Percentiles rank a stretch among this genome's conserved stretches.
Conservation (phyloP, 2,797 vertebrate species). For the Remorina albescens region DNA sequence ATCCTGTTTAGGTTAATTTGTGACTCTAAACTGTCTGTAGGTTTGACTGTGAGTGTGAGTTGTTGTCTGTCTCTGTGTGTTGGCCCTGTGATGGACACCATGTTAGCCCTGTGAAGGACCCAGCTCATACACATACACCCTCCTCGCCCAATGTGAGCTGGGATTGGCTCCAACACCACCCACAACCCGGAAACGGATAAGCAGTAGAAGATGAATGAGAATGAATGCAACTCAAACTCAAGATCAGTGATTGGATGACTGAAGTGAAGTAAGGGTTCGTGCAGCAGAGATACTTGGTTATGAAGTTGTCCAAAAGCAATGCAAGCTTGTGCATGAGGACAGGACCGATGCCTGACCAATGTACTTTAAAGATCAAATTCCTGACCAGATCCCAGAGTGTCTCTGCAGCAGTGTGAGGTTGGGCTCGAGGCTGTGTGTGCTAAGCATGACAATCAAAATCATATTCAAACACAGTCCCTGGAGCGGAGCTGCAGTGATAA, state of each 20-base stretch:
- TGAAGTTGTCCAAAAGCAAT: background rate
- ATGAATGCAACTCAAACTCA: conserved; percentile 27
- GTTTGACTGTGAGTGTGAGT: too few species aligned
- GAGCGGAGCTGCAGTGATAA: conserved; percentile 24
- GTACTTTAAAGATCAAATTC: conserved; percentile 67
- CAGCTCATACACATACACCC: too few species aligned
- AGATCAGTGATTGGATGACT: conserved; percentile 3
- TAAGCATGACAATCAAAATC: conserved; percentile 66
- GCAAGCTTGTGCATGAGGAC: conserved; percentile 24
- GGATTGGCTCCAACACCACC: too few species aligned
- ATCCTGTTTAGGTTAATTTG: too few species aligned
- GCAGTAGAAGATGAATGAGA: too few species aligned
- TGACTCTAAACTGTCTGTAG: too few species aligned
- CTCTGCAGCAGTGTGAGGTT: conserved; percentile 8
- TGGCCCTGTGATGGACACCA: too few species aligned
- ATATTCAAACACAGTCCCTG: conserved; percentile 46
- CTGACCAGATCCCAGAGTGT: conserved; percentile 30
- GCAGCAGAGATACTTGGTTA: background rate
- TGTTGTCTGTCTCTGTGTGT: too few species aligned
- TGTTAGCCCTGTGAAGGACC: too few species aligned
- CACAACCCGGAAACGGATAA: too few species aligned
- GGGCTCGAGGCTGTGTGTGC: conserved; percentile 41
- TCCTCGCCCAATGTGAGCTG: too few species aligned
- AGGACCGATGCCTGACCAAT: conserved; percentile 27
- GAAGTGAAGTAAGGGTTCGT: conserved; percentile 12